phyloP scores from a whole-genome alignment of 2,113 vertebrate genomes.

The Neogobius melanostomus region DNA sequence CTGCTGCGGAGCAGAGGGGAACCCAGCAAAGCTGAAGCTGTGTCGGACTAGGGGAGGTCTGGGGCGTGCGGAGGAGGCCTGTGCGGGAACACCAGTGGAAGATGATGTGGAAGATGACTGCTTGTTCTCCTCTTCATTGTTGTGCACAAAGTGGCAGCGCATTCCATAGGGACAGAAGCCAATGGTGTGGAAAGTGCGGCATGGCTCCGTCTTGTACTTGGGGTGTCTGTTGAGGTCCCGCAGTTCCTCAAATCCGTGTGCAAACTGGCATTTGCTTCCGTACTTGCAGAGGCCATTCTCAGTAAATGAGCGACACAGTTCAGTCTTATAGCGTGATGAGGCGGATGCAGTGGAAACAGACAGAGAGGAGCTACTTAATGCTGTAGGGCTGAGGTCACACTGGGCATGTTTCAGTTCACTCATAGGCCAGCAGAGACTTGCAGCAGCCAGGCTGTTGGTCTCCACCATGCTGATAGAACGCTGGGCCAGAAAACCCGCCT shows the following conservation, averaged over 20 bases:
- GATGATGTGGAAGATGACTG: conserved; percentile 33
- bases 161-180: conserved; percentile 89
- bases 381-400: conserved; percentile 37
- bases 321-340: conserved; percentile 79
- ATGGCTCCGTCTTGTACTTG: conserved; percentile 89
- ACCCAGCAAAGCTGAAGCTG: conserved; percentile 85
- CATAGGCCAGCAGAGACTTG: conserved; percentile 64
- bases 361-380: conserved; percentile 38
- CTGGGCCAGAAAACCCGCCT: conserved; percentile 64
- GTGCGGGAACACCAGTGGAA: conserved; percentile 30
- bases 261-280: conserved; percentile 84
- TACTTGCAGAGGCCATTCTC: conserved; percentile 80
- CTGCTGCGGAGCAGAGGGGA: conserved; percentile 69
- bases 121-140: conserved; percentile 74
- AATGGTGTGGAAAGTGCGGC: conserved; percentile 87
- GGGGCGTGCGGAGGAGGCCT: conserved; percentile 18
- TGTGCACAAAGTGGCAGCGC: conserved; percentile 91
- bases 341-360: conserved; percentile 43
- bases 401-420: conserved; percentile 19
- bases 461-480: conserved; percentile 79
- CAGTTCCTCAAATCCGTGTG: conserved; percentile 82
- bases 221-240: conserved; percentile 86
- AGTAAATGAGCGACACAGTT: conserved; percentile 78
- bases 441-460: conserved; percentile 39
- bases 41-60: conserved; percentile 76